Conservation (phyloP, 1,140 invertebrate genomes). For the Drosophila rhopaloa region DNA sequence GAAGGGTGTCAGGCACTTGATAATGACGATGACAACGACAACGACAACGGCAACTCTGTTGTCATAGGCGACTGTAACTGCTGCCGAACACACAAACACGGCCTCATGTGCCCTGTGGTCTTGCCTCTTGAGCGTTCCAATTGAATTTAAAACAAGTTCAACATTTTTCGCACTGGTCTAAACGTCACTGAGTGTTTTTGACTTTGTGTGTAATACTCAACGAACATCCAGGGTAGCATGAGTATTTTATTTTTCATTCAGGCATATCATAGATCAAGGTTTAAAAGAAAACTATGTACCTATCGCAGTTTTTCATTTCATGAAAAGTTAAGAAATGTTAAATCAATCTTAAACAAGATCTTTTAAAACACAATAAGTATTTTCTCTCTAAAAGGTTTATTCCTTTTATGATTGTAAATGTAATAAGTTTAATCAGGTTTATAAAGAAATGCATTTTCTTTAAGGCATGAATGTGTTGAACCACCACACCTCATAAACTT, state of each 20-base stretch:
- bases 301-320: no score
- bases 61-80: slow-evolving; percentile 34
- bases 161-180: slow-evolving; percentile 20
- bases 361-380: no score
- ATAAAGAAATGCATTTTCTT: background rate
- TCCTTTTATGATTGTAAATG: no score
- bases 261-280: no score
- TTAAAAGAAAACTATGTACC: no score
- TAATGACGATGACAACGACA: slow-evolving; percentile 79
- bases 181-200: background rate
- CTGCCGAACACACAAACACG: slow-evolving; percentile 9
- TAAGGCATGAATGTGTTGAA: background rate
- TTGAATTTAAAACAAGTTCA: slow-evolving; percentile 49
- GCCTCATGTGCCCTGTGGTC: background rate
- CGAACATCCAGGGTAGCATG: background rate
- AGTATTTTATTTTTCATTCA: no score
- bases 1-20: slow-evolving; percentile 61
- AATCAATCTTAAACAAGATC: no score
- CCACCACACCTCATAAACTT: slow-evolving; percentile 1
- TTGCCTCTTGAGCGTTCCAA: slow-evolving; percentile 34
- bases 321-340: no score
- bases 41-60: slow-evolving; percentile 42
- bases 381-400: no score
- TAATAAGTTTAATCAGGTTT: no score
- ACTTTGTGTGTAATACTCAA: slow-evolving; percentile 12